phyloP scores from a whole-genome alignment of 1,140 invertebrate genomes.

The Rhagoletis pomonella region DNA sequence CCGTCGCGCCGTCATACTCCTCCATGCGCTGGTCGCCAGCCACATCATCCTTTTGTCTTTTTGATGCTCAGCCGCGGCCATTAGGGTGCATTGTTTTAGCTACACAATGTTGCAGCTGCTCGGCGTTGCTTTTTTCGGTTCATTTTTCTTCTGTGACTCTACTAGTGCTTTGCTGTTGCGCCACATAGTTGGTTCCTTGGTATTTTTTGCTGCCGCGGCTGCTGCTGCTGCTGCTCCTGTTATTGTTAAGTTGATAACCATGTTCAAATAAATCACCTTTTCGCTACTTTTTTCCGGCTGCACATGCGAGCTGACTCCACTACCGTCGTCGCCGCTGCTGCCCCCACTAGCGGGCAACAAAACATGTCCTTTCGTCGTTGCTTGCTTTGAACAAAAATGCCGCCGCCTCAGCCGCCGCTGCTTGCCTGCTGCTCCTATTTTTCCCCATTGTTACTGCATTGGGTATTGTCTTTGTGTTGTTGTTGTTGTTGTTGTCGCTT shows the following conservation, averaged over 20 bases:
- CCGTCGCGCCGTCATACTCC: neutral
- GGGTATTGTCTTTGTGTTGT: slow-evolving; percentile 30
- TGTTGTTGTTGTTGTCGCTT: slow-evolving; percentile 42
- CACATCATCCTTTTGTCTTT: neutral
- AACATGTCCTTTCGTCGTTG: slow-evolving; percentile 43
- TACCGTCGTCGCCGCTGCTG: neutral
- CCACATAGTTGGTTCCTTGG: neutral
- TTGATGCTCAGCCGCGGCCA: slow-evolving; percentile 39
- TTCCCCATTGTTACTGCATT: slow-evolving; percentile 34
- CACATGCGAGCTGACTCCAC: neutral
- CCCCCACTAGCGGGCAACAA: neutral
- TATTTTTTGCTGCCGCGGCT: slow-evolving; percentile 58
- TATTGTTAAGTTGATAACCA: slow-evolving; percentile 73
- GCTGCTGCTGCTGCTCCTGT: slow-evolving; percentile 71
- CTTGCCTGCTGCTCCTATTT: slow-evolving; percentile 48
- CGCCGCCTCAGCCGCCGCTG: neutral
- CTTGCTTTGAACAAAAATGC: slow-evolving; percentile 28
- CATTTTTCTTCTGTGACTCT: too few relatives aligned
- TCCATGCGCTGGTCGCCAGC: neutral
- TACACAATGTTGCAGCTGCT: neutral
- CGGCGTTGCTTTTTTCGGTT: too few relatives aligned
- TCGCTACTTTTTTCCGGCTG: slow-evolving; percentile 65
- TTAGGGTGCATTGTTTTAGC: slow-evolving; percentile 44
- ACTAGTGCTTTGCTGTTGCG: too few relatives aligned
- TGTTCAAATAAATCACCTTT: slow-evolving; percentile 74